Evolutionary conservation across 2,797 vertebrate species (phyloP).

Genomic region (Urophycis tenuis): DNA sequence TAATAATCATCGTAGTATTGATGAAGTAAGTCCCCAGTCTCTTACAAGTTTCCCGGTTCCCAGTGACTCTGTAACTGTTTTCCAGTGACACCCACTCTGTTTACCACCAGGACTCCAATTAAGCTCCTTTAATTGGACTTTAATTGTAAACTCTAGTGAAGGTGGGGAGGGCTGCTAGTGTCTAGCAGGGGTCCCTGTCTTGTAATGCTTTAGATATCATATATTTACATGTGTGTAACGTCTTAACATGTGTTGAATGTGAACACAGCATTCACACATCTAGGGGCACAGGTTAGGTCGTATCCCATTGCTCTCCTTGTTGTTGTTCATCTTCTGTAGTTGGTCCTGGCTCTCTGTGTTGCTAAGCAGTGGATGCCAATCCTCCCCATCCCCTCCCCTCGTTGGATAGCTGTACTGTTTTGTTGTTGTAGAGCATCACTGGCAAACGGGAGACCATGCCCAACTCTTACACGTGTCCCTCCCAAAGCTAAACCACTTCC

Average conservation of each 20-base stretch:
- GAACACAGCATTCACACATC: slow-evolving; percentile 69
- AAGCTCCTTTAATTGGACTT: slow-evolving; percentile 67
- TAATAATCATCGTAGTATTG: slow-evolving; percentile 16
- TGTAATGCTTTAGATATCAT: slow-evolving; percentile 45
- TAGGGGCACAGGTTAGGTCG: slow-evolving; percentile 69
- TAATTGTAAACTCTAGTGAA: slow-evolving; percentile 56
- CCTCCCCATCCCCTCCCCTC: slow-evolving; percentile 27
- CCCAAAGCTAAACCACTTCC: not conserved
- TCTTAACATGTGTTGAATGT: slow-evolving; percentile 60
- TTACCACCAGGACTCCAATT: slow-evolving; percentile 64
- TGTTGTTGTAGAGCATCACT: slow-evolving; percentile 65
- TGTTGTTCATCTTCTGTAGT: not conserved
- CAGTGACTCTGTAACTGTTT: slow-evolving; percentile 64
- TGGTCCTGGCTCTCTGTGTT: slow-evolving; percentile 14
- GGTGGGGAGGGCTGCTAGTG: slow-evolving; percentile 20
- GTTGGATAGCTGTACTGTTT: slow-evolving; percentile 58
- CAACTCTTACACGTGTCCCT: slow-evolving; percentile 9
- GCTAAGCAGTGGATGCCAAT: no score
- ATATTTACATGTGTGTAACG: slow-evolving; percentile 59
- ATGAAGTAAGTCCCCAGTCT: slow-evolving; percentile 41
- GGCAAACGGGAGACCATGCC: slow-evolving; percentile 62
- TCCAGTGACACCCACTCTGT: slow-evolving; percentile 57
- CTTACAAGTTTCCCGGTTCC: slow-evolving; percentile 53
- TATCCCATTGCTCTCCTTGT: slow-evolving; percentile 57
- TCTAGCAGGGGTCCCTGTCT: slow-evolving; percentile 39